Conservation (phyloP, 2,113 vertebrate genomes). For the Bungarus multicinctus region DNA sequence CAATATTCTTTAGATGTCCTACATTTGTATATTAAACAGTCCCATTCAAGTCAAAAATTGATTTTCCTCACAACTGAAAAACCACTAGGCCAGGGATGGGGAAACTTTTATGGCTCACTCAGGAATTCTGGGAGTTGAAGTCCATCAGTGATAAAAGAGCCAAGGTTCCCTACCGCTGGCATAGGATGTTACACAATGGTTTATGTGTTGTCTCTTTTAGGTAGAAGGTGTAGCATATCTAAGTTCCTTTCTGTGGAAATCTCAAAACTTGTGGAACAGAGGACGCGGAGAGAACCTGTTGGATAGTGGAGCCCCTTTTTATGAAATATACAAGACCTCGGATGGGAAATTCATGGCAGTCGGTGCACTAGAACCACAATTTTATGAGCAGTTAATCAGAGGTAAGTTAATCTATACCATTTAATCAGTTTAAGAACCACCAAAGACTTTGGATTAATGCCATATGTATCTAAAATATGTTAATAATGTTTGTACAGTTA, state of each 20-base stretch:
- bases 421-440: not conserved
- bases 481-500: not conserved
- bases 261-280: constrained; percentile 69
- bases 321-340: constrained; percentile 83
- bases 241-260: constrained; percentile 93
- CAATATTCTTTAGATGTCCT: too few relatives aligned
- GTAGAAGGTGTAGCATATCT: constrained; percentile 91
- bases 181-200: not conserved
- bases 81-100: too few relatives aligned
- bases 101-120: too few relatives aligned
- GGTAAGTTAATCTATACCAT: constrained; percentile 66
- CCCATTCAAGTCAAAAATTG: too few relatives aligned
- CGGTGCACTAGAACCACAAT: constrained; percentile 88
- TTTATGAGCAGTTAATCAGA: constrained; percentile 81
- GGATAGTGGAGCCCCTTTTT: constrained; percentile 89
- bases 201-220: constrained; percentile 63
- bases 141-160: too few relatives aligned
- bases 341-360: constrained; percentile 89
- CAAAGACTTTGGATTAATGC: not conserved
- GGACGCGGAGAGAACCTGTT: constrained; percentile 85
- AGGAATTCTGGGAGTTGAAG: too few relatives aligned
- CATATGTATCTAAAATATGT: not conserved
- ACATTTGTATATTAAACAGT: too few relatives aligned
- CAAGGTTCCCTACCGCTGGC: too few relatives aligned
- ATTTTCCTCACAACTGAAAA: too few relatives aligned